Percentiles rank a stretch among this genome's conserved stretches.
Evolutionary conservation across 1,140 invertebrate species (phyloP).

Genomic region (Theocolax elegans): DNA sequence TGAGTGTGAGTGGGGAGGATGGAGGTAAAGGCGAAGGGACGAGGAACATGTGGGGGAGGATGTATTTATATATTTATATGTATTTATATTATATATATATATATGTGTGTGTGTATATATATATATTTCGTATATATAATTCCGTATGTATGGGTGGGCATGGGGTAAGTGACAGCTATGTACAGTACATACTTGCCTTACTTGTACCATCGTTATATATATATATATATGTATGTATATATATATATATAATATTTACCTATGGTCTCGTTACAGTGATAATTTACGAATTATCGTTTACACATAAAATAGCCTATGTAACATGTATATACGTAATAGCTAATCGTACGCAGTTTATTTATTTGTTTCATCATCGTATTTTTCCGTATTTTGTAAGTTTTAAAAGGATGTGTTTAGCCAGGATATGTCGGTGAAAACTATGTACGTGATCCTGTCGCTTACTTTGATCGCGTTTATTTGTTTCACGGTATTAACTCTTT

Average conservation of each 20-base stretch:
- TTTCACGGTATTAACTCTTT: conserved; percentile 32
- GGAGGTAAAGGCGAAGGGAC: too few species aligned
- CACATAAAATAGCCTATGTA: conserved; percentile 64
- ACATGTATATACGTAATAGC: conserved; percentile 48
- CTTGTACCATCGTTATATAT: conserved; percentile 62
- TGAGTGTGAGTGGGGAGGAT: too few species aligned
- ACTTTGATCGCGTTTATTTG: conserved; percentile 32
- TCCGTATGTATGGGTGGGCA: conserved; percentile 47
- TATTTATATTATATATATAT: conserved; percentile 46
- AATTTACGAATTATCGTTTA: conserved; percentile 61
- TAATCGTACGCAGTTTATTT: conserved; percentile 38
- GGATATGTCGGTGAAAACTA: conserved; percentile 67
- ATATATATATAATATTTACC: conserved; percentile 53
- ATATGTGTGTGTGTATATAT: conserved; percentile 13
- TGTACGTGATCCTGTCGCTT: conserved; percentile 46
- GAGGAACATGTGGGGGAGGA: conserved; percentile 28
- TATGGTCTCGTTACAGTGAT: conserved; percentile 58
- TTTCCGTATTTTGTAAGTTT: conserved; percentile 26
- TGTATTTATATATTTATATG: conserved; percentile 48
- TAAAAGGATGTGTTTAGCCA: conserved; percentile 64
- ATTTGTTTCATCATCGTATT: background rate
- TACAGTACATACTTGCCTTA: conserved; percentile 67
- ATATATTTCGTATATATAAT: too few species aligned
- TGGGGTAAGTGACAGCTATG: conserved; percentile 63
- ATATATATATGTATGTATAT: conserved; percentile 14